Conservation (phyloP, 1,140 invertebrate species). For the Drosophila funebris region DNA sequence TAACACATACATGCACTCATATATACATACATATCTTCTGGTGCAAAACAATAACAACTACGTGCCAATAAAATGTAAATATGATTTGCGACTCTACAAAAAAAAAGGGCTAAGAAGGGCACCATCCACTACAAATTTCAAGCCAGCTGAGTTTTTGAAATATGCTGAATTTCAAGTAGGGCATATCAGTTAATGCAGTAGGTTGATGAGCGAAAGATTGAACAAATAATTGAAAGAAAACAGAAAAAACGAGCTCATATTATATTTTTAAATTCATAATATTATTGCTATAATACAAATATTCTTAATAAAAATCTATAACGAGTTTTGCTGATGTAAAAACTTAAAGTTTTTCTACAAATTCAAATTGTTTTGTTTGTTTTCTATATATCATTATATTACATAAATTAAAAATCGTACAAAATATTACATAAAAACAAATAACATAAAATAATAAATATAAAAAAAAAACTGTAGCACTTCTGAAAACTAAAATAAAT, state of each 20-base stretch:
- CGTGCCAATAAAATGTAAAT: slow-evolving; percentile 30
- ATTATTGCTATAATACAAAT: no score
- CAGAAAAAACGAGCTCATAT: no score
- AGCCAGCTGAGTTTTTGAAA: slow-evolving; percentile 1
- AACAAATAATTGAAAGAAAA: no score
- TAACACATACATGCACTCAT: background rate
- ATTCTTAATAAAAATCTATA: no score
- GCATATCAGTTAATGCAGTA: background rate
- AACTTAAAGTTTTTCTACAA: no score
- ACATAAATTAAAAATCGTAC: background rate
- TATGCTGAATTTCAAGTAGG: no score
- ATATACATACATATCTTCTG: background rate
- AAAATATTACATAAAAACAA: background rate
- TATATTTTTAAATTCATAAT: no score
- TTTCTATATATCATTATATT: no score
- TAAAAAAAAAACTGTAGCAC: no score
- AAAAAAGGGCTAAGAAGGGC: slow-evolving; percentile 2
- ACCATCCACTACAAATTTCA: background rate
- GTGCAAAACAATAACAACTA: slow-evolving; percentile 23
- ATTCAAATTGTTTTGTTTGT: no score
- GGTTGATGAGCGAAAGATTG: background rate
- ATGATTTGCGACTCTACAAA: slow-evolving; percentile 13
- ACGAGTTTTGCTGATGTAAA: no score
- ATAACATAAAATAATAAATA: background rate
- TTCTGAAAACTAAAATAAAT: no score